Evolutionary conservation across 2,113 vertebrate genomes (phyloP), one percentile per base, ranked within the genome.

Genomic region (Cephalopholis sonnerati): DNA sequence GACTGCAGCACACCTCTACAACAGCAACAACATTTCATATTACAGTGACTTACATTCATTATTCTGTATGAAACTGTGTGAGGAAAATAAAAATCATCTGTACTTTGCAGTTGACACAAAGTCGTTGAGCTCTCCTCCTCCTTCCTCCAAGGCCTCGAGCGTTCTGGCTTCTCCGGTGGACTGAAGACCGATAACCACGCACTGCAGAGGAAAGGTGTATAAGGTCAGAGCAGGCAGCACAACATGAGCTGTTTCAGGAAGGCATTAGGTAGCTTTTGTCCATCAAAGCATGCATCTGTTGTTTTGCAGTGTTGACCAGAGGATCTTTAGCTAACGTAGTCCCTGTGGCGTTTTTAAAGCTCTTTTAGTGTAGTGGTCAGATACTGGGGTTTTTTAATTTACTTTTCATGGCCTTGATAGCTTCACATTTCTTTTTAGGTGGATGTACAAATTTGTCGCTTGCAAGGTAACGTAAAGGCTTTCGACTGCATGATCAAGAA

Each of bases 51-150:
- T 1, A 7, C 3, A 51, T 0, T 13, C 1, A 51, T 27, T 0
- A 9, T 22, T 15, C 16, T 1, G 32, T 46, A 29, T 5, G 11
- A 16, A 10, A 74, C 10, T 29, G 8, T 12, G 1, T 3, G 7
- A 53, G 17, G 36, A 32, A 16, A 10, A 10, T 16, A 5, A 1
- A 22, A 6, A 0, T 24, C n/a, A 20, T 39, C 50, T 95, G 91
- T 96, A 99, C 98, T 99, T 99, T 89, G 98, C 98, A 18, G 98
- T 99, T 46, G 98, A 99, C 80, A 99, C 98, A 81, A 99, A 99
- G 90, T 99, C 98, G 70, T 99, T 99, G 75, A 99, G 95, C 89
- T 99, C 98, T 77, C 98, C 98, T 65, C 98, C 98, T 22, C 98
- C 98, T 88, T 99, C 98, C 90, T 99, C 98, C 90, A 99, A 93